Evolutionary conservation across 2,113 vertebrate species (phyloP).

Genomic region (Upupa epops): DNA sequence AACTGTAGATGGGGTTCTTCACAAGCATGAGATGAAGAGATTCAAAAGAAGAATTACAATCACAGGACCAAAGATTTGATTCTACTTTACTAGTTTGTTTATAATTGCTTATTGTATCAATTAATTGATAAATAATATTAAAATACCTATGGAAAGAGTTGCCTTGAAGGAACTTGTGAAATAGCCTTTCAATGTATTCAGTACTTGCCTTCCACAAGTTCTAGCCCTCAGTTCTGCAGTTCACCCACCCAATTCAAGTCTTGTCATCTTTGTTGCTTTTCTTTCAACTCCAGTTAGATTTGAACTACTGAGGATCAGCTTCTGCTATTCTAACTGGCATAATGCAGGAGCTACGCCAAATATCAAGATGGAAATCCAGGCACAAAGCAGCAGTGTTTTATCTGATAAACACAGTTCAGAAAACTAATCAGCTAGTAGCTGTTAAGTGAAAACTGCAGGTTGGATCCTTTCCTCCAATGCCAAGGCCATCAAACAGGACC

Average conservation of each 20-base stretch:
- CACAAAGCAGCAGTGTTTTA: background rate
- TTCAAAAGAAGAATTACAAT: background rate
- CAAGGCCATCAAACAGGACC: background rate
- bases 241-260: background rate
- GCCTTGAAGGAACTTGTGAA: background rate
- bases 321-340: background rate
- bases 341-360: background rate
- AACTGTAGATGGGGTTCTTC: background rate
- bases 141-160: background rate
- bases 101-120: background rate
- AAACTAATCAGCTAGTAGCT: background rate
- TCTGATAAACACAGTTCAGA: background rate
- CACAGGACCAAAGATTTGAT: background rate
- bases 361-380: background rate
- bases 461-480: background rate
- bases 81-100: background rate
- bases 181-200: background rate
- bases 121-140: too few relatives aligned
- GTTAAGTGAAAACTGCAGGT: background rate
- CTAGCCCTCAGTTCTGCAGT: background rate
- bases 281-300: background rate
- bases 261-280: background rate
- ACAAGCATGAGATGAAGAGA: background rate
- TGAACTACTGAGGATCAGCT: background rate
- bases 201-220: background rate